Evolutionary conservation across 2,113 vertebrate species (phyloP).

Genomic region (Neopipo cinnamomea): DNA sequence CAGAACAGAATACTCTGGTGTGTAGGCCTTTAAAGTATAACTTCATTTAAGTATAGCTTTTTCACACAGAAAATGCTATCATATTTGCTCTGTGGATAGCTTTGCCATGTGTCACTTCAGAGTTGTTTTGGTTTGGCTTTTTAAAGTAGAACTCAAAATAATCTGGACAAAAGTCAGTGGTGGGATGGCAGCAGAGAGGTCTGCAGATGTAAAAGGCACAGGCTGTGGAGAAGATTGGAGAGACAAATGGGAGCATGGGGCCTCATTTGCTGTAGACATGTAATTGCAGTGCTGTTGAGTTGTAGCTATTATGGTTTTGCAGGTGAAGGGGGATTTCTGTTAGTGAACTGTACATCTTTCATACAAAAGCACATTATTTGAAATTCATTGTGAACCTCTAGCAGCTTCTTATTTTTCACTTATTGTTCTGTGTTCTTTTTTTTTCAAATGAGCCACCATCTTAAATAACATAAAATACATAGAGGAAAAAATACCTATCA

Average conservation of each 20-base stretch:
- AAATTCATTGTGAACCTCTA: background rate
- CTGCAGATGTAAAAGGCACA: background rate
- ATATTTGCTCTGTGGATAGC: background rate
- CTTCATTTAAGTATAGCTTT: background rate
- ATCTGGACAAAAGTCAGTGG: background rate
- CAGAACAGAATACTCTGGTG: background rate
- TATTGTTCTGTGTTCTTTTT: rapidly evolving
- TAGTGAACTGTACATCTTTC: background rate
- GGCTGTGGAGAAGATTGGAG: background rate
- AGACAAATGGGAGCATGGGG: rapidly evolving
- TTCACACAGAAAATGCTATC: rapidly evolving
- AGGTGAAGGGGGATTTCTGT: background rate
- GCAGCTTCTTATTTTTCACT: background rate
- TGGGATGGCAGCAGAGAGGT: background rate
- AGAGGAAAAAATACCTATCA: background rate
- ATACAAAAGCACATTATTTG: background rate
- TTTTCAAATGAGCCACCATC: background rate
- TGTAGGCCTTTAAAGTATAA: background rate
- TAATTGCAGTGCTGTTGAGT: background rate
- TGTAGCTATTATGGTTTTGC: background rate
- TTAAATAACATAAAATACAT: background rate
- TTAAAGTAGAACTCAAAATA: background rate
- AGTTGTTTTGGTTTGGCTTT: background rate
- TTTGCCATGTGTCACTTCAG: background rate
- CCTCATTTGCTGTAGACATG: rapidly evolving